Evolutionary conservation across 2,797 vertebrate species (phyloP).

Genomic region (Pangasius macronema): DNA sequence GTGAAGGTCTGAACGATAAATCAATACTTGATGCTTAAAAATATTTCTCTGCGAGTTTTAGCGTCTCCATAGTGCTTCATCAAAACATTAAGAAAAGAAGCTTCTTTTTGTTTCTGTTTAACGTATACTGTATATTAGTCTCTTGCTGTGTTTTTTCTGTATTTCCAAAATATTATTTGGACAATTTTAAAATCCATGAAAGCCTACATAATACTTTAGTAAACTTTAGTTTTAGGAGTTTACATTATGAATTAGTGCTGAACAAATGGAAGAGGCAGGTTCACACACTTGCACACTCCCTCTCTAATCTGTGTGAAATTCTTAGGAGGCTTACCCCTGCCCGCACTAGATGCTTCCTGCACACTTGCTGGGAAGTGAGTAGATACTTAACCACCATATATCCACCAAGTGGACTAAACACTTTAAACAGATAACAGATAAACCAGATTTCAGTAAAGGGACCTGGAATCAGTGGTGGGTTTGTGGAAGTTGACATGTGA

Average conservation of each 20-base stretch:
- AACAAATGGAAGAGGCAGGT: neutral
- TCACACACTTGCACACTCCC: constrained; percentile 17
- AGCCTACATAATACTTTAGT: neutral
- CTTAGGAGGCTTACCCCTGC: constrained; percentile 45
- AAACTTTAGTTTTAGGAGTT: neutral
- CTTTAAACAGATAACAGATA: neutral
- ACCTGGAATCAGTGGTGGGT: neutral
- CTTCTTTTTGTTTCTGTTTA: neutral
- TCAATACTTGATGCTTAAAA: neutral
- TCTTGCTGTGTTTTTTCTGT: neutral
- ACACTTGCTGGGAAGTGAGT: neutral
- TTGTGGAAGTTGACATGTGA: neutral
- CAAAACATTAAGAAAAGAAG: neutral
- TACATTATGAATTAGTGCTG: constrained; percentile 10
- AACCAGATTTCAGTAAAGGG: neutral
- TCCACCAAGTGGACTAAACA: neutral
- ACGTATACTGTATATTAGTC: neutral
- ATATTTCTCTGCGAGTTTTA: neutral
- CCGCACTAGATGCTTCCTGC: constrained; percentile 17
- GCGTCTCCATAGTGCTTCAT: neutral
- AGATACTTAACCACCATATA: neutral
- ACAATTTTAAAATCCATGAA: neutral
- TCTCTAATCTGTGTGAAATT: constrained; percentile 37
- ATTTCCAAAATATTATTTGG: neutral
- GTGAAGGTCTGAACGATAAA: neutral